These are phyloP conservation scores for Cephus nigrinus DNA, from an alignment of 2,888 invertebrate genomes.

Conservation along the genomic window DNA sequence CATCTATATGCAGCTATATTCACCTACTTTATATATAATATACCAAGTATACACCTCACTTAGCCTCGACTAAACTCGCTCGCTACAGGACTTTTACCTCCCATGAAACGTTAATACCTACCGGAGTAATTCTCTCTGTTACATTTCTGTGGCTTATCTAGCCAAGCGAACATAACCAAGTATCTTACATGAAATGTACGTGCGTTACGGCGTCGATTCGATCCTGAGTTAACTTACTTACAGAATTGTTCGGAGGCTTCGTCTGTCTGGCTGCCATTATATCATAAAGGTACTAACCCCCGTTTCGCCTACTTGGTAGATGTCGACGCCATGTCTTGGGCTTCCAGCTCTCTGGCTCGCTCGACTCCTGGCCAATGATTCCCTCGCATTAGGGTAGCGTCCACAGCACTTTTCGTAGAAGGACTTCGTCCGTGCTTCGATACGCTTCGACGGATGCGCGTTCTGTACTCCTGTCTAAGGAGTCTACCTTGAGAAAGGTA, in stretches of 20 bases:
- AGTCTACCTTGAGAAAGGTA: neutral
- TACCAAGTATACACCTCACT: conserved; percentile 29
- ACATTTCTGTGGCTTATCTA: neutral
- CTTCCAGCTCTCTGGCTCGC: conserved; percentile 11
- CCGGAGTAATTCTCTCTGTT: neutral
- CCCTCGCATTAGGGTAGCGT: conserved; percentile 9
- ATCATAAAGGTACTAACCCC: conserved; percentile 40
- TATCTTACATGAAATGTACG: neutral
- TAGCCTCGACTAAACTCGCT: conserved; percentile 32
- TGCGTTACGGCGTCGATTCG: neutral
- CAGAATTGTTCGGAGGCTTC: neutral
- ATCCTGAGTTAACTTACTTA: neutral
- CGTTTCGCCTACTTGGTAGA: conserved; percentile 24
- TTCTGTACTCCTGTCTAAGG: neutral
- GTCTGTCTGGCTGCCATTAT: conserved; percentile 35
- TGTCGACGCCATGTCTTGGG: conserved; percentile 34
- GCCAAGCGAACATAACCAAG: neutral
- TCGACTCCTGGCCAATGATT: conserved; percentile 25
- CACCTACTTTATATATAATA: neutral
- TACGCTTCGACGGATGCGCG: neutral
- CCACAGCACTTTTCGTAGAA: neutral
- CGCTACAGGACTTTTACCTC: conserved; percentile 15
- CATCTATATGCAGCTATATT: conserved; percentile 1
- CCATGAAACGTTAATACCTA: neutral
- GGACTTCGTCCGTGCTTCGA: neutral